Conservation (phyloP, 64 coral and sea anemone genomes). For the Stichodactyla helianthus region DNA sequence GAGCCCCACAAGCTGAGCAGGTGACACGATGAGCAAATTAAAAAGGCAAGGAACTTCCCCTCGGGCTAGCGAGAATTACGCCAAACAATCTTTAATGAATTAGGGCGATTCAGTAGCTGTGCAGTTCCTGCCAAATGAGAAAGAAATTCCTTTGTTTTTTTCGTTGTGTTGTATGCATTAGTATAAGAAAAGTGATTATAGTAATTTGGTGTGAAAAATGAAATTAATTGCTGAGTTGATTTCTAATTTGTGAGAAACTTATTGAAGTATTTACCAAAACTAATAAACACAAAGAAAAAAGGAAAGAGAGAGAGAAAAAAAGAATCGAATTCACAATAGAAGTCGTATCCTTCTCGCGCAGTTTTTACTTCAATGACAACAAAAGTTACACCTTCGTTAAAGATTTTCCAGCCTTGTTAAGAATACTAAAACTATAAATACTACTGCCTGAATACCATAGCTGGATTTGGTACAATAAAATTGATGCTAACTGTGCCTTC, state of each 20-base stretch:
- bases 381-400: background rate
- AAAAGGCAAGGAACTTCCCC: background rate
- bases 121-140: background rate
- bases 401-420: background rate
- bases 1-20: background rate
- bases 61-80: background rate
- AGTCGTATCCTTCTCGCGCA: background rate
- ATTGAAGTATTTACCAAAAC: constrained; percentile 8
- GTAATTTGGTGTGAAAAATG: background rate
- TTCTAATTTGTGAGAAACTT: background rate
- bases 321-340: background rate
- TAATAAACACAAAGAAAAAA: background rate
- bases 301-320: background rate
- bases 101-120: background rate
- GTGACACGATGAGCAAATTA: background rate
- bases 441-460: too few relatives aligned
- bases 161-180: background rate
- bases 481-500: too few relatives aligned
- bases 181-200: background rate
- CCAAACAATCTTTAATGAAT: background rate
- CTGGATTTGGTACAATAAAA: too few relatives aligned
- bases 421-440: background rate
- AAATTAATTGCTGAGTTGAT: background rate
- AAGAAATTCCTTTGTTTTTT: background rate
- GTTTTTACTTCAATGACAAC: background rate